Evolutionary conservation across 2,797 vertebrate genomes (phyloP).

Genomic region (Paramormyrops hopkinsi): DNA sequence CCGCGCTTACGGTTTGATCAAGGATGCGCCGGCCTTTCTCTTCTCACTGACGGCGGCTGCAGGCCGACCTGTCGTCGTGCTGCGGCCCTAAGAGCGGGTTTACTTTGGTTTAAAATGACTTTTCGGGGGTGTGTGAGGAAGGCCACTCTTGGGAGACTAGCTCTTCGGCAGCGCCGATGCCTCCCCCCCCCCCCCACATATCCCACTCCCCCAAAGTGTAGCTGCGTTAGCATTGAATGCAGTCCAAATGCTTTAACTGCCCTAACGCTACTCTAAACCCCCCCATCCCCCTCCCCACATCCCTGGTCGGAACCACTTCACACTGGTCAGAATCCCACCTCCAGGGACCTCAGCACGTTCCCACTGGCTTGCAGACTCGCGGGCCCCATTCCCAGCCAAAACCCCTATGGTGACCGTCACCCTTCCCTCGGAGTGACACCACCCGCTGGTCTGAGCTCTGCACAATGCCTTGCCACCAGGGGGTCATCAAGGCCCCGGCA

Average conservation of each 20-base stretch:
- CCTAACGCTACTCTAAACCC: not conserved
- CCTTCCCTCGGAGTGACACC: not conserved
- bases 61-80: not conserved
- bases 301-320: not conserved
- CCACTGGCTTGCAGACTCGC: not conserved
- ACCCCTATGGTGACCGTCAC: not conserved
- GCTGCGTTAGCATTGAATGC: not conserved
- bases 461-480: not conserved
- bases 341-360: not conserved
- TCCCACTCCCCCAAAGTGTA: not conserved
- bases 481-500: not conserved
- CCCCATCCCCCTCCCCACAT: not conserved
- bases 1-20: not conserved
- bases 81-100: not conserved
- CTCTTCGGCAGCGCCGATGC: not conserved
- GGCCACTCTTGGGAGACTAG: not conserved
- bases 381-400: not conserved
- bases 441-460: not conserved
- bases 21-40: not conserved
- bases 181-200: not conserved
- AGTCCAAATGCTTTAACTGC: not conserved
- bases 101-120: not conserved
- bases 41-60: not conserved
- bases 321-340: not conserved
- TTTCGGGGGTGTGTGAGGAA: not conserved